phyloP scores from a whole-genome alignment of 2,888 invertebrate genomes.

The Cerastis rubricosa region DNA sequence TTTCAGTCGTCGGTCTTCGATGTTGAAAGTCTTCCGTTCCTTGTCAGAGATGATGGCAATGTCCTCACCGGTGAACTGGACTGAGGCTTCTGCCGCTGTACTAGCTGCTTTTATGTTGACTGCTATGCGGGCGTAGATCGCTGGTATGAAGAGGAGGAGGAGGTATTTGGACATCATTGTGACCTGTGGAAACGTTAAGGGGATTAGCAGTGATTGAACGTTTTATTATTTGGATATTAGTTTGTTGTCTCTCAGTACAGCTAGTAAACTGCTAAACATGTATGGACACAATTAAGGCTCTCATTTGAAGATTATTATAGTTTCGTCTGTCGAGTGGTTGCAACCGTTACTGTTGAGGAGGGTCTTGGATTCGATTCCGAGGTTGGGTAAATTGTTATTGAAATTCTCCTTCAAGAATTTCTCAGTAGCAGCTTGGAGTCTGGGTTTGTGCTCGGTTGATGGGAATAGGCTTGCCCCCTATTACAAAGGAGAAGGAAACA shows the following conservation, averaged over 20 bases:
- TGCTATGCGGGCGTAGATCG: not conserved
- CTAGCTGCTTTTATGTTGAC: slow-evolving; percentile 2
- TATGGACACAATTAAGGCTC: not conserved
- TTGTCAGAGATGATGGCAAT: slow-evolving; percentile 64
- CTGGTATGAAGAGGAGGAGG: slow-evolving; percentile 4
- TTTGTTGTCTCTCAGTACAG: too few species aligned
- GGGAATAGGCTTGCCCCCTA: too few species aligned
- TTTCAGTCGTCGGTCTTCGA: slow-evolving; percentile 66
- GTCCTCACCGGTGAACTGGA: slow-evolving; percentile 48
- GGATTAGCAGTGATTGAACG: not conserved
- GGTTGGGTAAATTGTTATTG: too few species aligned
- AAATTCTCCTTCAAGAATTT: not conserved
- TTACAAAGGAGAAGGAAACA: too few species aligned
- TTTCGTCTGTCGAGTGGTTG: not conserved
- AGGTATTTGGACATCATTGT: slow-evolving; percentile 26
- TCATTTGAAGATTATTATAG: too few species aligned
- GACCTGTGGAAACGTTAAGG: slow-evolving; percentile 2
- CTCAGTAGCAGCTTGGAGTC: too few species aligned
- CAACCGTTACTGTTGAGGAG: too few species aligned
- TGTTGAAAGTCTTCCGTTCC: slow-evolving; percentile 65
- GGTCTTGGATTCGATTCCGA: too few species aligned
- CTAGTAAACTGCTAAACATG: too few species aligned
- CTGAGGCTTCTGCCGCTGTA: not conserved
- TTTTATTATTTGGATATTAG: too few species aligned
- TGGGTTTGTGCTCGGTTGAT: too few species aligned